phyloP scores from a whole-genome alignment of 2,113 vertebrate species.

The Arizona elegans region DNA sequence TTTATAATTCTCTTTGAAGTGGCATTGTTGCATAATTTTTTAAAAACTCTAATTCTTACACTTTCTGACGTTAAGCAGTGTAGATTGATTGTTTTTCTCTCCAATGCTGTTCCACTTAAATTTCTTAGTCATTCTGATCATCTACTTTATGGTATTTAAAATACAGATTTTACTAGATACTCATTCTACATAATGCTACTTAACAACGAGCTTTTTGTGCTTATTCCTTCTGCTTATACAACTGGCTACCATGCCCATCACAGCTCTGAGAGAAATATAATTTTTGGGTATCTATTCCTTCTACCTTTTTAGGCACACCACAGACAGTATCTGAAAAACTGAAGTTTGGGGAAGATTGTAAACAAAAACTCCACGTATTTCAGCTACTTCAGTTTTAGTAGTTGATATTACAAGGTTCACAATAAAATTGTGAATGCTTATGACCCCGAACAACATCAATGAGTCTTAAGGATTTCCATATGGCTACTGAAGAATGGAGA shows the following conservation, averaged over 20 bases:
- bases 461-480: constrained; percentile 4
- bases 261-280: not conserved
- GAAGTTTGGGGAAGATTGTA: not conserved
- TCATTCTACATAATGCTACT: not conserved
- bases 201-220: not conserved
- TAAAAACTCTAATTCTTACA: not conserved
- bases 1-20: not conserved
- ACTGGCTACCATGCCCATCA: not conserved
- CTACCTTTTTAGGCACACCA: not conserved
- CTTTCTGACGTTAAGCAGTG: not conserved
- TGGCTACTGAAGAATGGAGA: not conserved
- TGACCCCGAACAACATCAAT: constrained; percentile 21
- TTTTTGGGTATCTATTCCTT: not conserved
- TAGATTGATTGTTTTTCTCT: not conserved
- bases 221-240: not conserved
- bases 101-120: not conserved
- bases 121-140: not conserved
- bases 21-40: not conserved
- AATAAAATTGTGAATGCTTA: constrained; percentile 11
- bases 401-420: not conserved
- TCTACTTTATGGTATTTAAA: not conserved
- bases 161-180: not conserved
- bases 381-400: constrained; percentile 3
- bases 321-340: not conserved
- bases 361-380: not conserved